Evolutionary conservation across 2,888 invertebrate genomes (phyloP).

Genomic region (Aricia artaxerxes): DNA sequence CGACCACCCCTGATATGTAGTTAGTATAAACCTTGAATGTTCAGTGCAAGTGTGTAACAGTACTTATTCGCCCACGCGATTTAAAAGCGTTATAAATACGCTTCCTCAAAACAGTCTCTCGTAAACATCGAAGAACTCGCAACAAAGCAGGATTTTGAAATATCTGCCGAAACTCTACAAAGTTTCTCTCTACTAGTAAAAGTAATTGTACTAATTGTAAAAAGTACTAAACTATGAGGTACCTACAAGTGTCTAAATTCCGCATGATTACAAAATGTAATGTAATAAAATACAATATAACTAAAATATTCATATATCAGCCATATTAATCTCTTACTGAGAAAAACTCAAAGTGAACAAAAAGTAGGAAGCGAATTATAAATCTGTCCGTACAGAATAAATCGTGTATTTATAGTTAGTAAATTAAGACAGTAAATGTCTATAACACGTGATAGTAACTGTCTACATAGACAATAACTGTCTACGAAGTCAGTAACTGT

Average conservation of each 20-base stretch:
- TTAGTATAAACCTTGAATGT: neutral
- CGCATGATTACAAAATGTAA: no score
- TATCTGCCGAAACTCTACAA: neutral
- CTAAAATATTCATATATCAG: no score
- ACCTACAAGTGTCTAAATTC: no score
- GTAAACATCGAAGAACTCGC: neutral
- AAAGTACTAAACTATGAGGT: no score
- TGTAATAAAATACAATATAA: neutral
- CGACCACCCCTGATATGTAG: slow-evolving; percentile 7
- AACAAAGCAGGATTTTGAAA: neutral
- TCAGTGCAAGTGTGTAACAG: neutral
- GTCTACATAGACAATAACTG: neutral
- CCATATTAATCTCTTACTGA: neutral
- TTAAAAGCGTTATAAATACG: neutral
- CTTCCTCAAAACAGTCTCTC: neutral
- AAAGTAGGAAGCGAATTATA: neutral
- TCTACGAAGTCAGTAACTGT: neutral
- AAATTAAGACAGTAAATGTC: slow-evolving; percentile 1
- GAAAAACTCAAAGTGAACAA: neutral
- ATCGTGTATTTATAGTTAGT: slow-evolving; percentile 14
- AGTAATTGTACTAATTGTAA: no score
- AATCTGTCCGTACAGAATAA: neutral
- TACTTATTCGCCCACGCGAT: neutral
- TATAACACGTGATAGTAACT: slow-evolving; percentile 8
- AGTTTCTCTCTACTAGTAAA: no score